These are phyloP conservation scores for Apomyelois bistriatella DNA, from an alignment of 2,888 invertebrate species.

Conservation along the genomic window DNA sequence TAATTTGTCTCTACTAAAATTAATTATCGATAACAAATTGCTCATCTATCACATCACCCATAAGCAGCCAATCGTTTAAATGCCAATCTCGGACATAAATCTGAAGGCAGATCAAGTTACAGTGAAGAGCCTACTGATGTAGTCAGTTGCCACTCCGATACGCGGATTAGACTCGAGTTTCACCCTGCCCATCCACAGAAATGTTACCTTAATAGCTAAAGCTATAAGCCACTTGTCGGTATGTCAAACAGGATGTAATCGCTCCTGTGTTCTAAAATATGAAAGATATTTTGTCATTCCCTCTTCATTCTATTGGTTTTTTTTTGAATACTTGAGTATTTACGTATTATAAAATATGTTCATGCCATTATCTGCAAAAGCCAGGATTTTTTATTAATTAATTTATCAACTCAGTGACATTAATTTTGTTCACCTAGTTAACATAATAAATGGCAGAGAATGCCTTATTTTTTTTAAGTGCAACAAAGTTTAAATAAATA, in stretches of 20 bases:
- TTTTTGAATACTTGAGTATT: no score
- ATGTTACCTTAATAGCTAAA: background rate
- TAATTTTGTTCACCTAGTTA: no score
- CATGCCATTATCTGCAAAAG: no score
- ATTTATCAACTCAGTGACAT: no score
- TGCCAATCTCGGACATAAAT: conserved; percentile 6
- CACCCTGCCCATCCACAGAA: conserved; percentile 11
- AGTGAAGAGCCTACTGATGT: conserved; percentile 15
- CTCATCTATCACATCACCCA: background rate
- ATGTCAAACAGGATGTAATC: conserved; percentile 13
- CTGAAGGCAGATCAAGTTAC: conserved; percentile 7
- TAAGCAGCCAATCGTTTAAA: conserved; percentile 1
- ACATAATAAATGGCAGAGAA: no score
- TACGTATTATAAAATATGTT: no score
- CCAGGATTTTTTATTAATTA: no score
- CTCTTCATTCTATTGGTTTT: no score
- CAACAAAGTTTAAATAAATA: no score
- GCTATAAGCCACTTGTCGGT: background rate
- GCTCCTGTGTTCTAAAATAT: no score
- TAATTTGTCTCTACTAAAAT: background rate
- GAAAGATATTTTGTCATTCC: no score
- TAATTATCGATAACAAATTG: background rate
- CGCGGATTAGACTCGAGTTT: conserved; percentile 28
- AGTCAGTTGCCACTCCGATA: conserved; percentile 25
- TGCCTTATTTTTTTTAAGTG: no score